Evolutionary conservation across 2,113 vertebrate species (phyloP), one percentile per base, ranked within the genome.

Genomic region (Leucoraja erinaceus): DNA sequence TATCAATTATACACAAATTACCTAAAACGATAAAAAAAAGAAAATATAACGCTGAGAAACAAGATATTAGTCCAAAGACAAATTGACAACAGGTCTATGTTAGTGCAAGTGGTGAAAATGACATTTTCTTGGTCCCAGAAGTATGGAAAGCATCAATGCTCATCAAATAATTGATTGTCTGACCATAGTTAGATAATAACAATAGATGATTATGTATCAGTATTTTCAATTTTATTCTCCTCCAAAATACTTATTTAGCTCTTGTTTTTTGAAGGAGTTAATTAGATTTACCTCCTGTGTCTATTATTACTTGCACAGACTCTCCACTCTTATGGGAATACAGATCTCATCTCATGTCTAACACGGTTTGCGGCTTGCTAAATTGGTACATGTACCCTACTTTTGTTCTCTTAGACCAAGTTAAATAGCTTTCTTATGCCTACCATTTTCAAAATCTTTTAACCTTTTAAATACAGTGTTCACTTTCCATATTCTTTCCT

Each of bases 321-420:
- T 59, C 56, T 61, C 3, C 59, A 61, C 25, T 86, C 81, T 86
- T 1, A n/a, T 86, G 81, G 54, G 81, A 86, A n/a, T 86, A 25
- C n/a, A 86, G 59, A 86, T 86, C 56, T 56, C 28, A 59, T 86
- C 59, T 86, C 56, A n/a, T 86, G 81, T 86, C 56, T n/a, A 86
- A 59, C 81, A 86, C 61, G 4, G 10, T 86, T 86, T 61, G 25
- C n/a, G 10, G 54, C 61, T 86, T 86, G 81, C 81, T 86, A 86
- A 86, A 86, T 86, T 25, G 59, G 81, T 84, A 84, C 54, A 3
- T 28, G 54, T 84, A 47, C 47, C 81, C 54, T 61, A 86, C 79
- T 61, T 86, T 86, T 61, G 56, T 86, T 25, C 28, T 84, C 54
- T 28, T 22, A 59, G 81, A 61, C 54, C 25, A 47, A 47, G 38